These are phyloP conservation scores for Liposcelis brunnea DNA, from an alignment of 2,888 invertebrate species.

Conservation along the genomic window DNA sequence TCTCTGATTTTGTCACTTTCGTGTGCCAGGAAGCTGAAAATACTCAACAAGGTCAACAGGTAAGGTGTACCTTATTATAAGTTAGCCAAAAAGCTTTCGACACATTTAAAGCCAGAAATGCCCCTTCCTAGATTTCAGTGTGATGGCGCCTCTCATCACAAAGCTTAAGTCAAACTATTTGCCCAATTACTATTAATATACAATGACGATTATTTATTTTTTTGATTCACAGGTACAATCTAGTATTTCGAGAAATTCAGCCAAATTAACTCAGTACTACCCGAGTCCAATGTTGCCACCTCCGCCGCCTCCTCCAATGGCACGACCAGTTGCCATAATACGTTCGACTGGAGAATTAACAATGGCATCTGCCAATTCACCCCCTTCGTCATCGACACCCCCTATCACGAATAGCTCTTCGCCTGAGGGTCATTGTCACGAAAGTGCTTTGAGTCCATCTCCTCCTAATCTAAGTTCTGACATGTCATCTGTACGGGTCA, in stretches of 20 bases:
- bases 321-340: constrained; percentile 88
- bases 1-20: constrained; percentile 91
- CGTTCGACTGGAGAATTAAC: constrained; percentile 61
- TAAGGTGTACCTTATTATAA: constrained; percentile 21
- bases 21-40: constrained; percentile 88
- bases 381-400: constrained; percentile 42
- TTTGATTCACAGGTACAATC: constrained; percentile 29
- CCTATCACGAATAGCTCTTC: constrained; percentile 27
- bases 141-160: too few relatives aligned
- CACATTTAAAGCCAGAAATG: too few relatives aligned
- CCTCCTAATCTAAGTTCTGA: constrained; percentile 20
- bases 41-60: constrained; percentile 57
- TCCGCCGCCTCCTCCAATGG: constrained; percentile 89
- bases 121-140: too few relatives aligned
- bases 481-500: constrained; percentile 13
- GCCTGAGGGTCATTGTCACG: constrained; percentile 19
- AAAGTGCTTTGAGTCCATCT: constrained; percentile 21
- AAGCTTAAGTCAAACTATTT: too few relatives aligned
- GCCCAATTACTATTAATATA: too few relatives aligned
- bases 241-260: constrained; percentile 46
- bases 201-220: constrained; percentile 21
- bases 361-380: constrained; percentile 41
- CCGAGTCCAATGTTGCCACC: constrained; percentile 88
- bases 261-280: constrained; percentile 64
- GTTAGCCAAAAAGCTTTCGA: constrained; percentile 14